These are phyloP conservation scores for Mizuhopecten yessoensis DNA, from an alignment of 1,140 invertebrate species.

Conservation along the genomic window DNA sequence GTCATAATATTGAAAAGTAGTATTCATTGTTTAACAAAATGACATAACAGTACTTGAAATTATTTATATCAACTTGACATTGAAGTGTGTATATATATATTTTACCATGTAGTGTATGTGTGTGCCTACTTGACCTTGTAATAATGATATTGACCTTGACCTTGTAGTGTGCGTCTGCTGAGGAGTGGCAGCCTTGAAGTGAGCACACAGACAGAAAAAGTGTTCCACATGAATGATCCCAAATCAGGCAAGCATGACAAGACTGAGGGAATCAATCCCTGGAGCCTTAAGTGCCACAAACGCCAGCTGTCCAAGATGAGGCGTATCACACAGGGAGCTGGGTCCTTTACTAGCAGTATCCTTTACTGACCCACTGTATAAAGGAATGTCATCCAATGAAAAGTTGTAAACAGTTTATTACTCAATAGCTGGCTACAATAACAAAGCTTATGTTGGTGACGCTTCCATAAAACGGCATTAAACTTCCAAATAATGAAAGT, in stretches of 20 bases:
- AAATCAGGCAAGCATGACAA: constrained; percentile 62
- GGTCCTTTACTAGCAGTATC: constrained; percentile 9
- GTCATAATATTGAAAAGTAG: too few species aligned
- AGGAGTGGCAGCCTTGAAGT: constrained; percentile 80
- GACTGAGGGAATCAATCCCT: constrained; percentile 84
- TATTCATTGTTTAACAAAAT: too few species aligned
- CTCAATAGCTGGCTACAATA: too few species aligned
- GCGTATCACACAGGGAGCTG: constrained; percentile 86
- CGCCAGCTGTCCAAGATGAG: constrained; percentile 83
- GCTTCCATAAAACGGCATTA: too few species aligned
- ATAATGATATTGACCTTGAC: neutral
- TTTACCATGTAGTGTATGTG: neutral
- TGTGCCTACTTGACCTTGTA: neutral
- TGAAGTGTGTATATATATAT: neutral
- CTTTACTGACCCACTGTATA: neutral
- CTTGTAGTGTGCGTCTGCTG: constrained; percentile 67
- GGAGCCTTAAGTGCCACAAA: constrained; percentile 86
- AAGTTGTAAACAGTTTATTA: too few species aligned
- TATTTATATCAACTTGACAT: neutral
- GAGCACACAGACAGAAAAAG: constrained; percentile 81
- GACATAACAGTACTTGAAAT: too few species aligned
- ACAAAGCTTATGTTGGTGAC: too few species aligned
- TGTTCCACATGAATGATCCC: constrained; percentile 76
- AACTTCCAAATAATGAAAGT: too few species aligned
- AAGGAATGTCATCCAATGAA: too few species aligned